Evolutionary conservation across 92 coral and sea anemone species (phyloP), one percentile per base, ranked within the genome.

Genomic region (Zoanthus solanderi): DNA sequence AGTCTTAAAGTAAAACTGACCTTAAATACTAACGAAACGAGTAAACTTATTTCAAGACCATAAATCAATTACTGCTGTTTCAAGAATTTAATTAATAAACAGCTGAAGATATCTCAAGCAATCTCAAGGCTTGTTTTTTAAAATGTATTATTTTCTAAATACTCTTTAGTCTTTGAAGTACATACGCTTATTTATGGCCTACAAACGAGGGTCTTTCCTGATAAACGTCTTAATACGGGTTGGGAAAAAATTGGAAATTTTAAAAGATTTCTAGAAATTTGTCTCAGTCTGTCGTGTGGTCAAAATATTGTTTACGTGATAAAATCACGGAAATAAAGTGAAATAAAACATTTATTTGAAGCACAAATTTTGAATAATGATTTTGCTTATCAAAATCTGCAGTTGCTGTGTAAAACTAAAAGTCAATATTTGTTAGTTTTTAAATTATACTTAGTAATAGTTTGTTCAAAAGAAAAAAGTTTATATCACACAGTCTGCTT

Each of bases 61-160:
- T 79, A 81, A 80, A 81, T 81, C 85, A 81, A 81, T 81, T 65
- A 81, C 65, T 23, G 66, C 17, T 48, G 58, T 67, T 47, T 67
- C 23, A 28, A 46, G 16, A 66, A 67, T 81, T 65, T 46, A 81
- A 81, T 81, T 81, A 45, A 67, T 65, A 81, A 81, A 66, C 75
- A 81, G 85, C 75, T 66, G 85, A 53, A 47, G 37, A 8, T 46
- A 67, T 45, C 66, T 29, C 7, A 47, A 81, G 47, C 60, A 66
- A 29, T 81, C 50, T 67, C 12, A 23, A 12, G 28, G 46, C 48
- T 18, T 81, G 46, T 50, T 63, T 81, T 37, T 63, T 81, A 47
- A 66, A n/a, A 18, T n/a, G 9, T 6, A 68, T 29, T 67, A 45
- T 67, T 81, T 29, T 65, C 28, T 14, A 13, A 23, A 28, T 18